phyloP scores from a whole-genome alignment of 1,140 invertebrate genomes.

The Drosophila hydei region DNA sequence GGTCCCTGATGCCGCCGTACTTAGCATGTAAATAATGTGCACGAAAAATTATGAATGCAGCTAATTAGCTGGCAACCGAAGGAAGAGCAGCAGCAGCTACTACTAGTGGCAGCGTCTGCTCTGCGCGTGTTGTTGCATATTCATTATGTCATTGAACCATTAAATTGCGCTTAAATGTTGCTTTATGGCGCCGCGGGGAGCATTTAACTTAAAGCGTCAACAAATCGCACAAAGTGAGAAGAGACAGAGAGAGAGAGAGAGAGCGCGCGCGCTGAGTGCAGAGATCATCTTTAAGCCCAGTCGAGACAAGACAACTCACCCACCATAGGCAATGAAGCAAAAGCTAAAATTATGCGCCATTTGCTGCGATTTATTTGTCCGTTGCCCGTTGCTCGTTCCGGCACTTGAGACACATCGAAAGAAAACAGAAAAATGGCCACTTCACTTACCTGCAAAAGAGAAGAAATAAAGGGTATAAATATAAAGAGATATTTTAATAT shows the following conservation, averaged over 20 bases:
- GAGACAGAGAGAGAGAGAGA: slow-evolving; percentile 9
- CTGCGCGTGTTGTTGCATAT: slow-evolving; percentile 51
- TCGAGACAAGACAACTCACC: slow-evolving; percentile 4
- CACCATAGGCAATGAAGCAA: slow-evolving; percentile 33
- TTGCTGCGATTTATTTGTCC: slow-evolving; percentile 68
- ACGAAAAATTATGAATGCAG: slow-evolving; percentile 79
- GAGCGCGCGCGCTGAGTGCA: background rate
- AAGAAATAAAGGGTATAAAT: slow-evolving; percentile 12
- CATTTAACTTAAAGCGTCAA: slow-evolving; percentile 79
- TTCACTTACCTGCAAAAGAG: slow-evolving; percentile 67
- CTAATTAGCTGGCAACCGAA: slow-evolving; percentile 65
- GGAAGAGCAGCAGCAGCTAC: slow-evolving; percentile 2
- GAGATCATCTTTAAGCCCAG: slow-evolving; percentile 19
- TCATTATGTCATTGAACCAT: slow-evolving; percentile 83
- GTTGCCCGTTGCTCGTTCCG: slow-evolving; percentile 1
- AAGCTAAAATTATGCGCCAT: slow-evolving; percentile 62
- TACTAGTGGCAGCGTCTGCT: slow-evolving; percentile 23
- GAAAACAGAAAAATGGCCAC: background rate
- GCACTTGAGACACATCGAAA: slow-evolving; percentile 25
- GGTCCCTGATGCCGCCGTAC: slow-evolving; percentile 43
- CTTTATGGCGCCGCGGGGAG: slow-evolving; percentile 72
- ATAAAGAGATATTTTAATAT: slow-evolving; percentile 3
- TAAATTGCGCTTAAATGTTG: slow-evolving; percentile 75
- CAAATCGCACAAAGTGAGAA: slow-evolving; percentile 61
- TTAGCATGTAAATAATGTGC: slow-evolving; percentile 82